Evolutionary conservation across 1,140 invertebrate genomes (phyloP), one percentile per base, ranked within the genome.

Genomic region (Lepeophtheirus salmonis): DNA sequence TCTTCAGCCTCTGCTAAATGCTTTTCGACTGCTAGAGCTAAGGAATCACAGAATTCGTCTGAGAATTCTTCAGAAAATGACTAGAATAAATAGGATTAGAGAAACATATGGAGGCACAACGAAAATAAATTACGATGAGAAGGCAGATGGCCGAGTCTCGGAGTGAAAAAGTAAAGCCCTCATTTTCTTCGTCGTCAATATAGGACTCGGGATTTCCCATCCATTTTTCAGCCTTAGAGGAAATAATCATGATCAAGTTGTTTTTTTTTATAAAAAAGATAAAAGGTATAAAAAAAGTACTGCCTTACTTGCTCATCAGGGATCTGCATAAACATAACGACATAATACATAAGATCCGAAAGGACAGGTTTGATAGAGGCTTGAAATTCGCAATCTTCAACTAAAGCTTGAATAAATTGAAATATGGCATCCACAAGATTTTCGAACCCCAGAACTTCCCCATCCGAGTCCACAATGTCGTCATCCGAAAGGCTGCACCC

Each of bases 151-250:
- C 82, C 6, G 82, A 83, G 62, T 83, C 79, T 57, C 83, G 72
- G n/a, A 86, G 79, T 20, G 82, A 83, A 63, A 83, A 82, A 3
- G 78, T 76, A 52, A 77, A 81, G 1, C 76, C 77, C 55, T 79
- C 77, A 61, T 83, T 79, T 67, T 84, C 81, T 67, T 86, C 84
- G 67, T 86, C 83, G 65, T 84, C 82, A 3, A 85, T 79, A 73
- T 84, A 86, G 64, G 80, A 78, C 66, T 82, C 80, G 0, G 81
- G 80, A 74, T 81, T 81, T 23, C 71, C 74, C 26, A 74, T 76
- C 83, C 83, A 86, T 25, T 76, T 67, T 66, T 79, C 75, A 51
- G 81, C 71, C 75, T 77, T 59, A 20, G 10, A 52, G 10, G 16
- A 4, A 52, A 20, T 16, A 20, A 10, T 52, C 12, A 52, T 52